Base-by-base conservation (phyloP, 2,113 vertebrate species). In the Dromas ardeola region DNA sequence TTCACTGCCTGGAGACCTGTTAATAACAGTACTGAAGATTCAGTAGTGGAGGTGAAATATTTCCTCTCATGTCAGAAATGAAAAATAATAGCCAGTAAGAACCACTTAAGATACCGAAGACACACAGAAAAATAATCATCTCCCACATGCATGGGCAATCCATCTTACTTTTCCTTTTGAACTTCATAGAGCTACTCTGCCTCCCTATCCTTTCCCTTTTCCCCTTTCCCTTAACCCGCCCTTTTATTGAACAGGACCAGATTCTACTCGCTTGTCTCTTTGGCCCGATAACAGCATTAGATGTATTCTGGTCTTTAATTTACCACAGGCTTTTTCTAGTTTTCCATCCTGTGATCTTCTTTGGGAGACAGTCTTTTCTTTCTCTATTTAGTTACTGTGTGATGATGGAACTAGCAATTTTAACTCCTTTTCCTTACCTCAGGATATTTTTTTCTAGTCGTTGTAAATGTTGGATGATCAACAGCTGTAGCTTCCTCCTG, bases 91-190 rank as follows among this genome's bases (percentile, higher is more conserved):
- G 32, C n/a, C 12, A 26, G 22, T 58, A 40, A 86, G 59, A 81
- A 27, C 5, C 49, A 19, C 49, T 47, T 63, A 17, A 10, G 30
- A 45, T 69, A 52, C 2, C 2, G 34, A 67, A n/a, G 20, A 76
- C 69, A 23, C 17, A 50, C 50, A 85, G 36, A 52, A 59, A 30
- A 82, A 23, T 30, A 52, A 23, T 52, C 5, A 1, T 15, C 26
- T 43, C 23, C 50, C 86, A 4, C 5, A 0, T 36, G 9, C 19
- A 2, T 0, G 0, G 53, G 15, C 25, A 62, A 1, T 25, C 26
- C 34, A 40, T 93, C 69, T 71, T 84, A 6, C 13, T 59, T 56
- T 80, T 58, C 36, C 56, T 91, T 56, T 49, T 32, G 30, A 42
- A n/a, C 20, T 43, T 85, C 10, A 7, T 0, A 13, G 56, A 49